Evolutionary conservation across 2,888 invertebrate genomes (phyloP), one percentile per base, ranked within the genome.

Genomic region (Cosmia pyralina): DNA sequence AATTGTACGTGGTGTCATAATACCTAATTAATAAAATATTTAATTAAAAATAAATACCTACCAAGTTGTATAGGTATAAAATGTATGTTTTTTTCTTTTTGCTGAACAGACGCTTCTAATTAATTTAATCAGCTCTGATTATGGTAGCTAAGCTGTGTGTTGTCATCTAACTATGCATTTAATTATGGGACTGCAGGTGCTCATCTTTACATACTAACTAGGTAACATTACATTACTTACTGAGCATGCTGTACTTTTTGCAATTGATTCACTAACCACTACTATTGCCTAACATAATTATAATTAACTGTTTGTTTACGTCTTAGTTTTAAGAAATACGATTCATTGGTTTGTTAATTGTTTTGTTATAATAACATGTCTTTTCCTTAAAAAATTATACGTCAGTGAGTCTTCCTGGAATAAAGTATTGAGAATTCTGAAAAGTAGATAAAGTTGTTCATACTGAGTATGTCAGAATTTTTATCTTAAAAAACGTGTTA

Each of bases 321-420:
- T 68, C 41, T 57, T 70, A 75, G 74, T 79, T 80, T 63, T 72
- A 80, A 69, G 60, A 78, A 82, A 8, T 11, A n/a, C 28, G 5
- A 57, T 38, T 79, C 64, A 69, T 73, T 46, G 50, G n/a, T 62
- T 77, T 50, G 17, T 13, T 28, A 72, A 77, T 57, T 34, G 13
- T 46, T 0, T 57, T 17, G 17, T 28, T 44, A 44, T 64, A 13
- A 38, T 28, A 52, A 34, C 3, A 22, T 48, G 2, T 15, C 1
- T 41, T 63, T 75, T 72, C 64, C 64, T 28, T 62, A 52, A 69
- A 68, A 34, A 13, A 0, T 28, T 28, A 28, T 28, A 28, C 28
- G 28, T 28, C 28, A 28, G 28, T 38, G 5, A 41, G 46, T 41
- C 5, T 4, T 52, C 38, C 13, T 8, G 5, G 10, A 17, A 50